These are phyloP conservation scores for Coenobita brevimanus DNA, from an alignment of 1,140 invertebrate genomes.

Conservation along the genomic window DNA sequence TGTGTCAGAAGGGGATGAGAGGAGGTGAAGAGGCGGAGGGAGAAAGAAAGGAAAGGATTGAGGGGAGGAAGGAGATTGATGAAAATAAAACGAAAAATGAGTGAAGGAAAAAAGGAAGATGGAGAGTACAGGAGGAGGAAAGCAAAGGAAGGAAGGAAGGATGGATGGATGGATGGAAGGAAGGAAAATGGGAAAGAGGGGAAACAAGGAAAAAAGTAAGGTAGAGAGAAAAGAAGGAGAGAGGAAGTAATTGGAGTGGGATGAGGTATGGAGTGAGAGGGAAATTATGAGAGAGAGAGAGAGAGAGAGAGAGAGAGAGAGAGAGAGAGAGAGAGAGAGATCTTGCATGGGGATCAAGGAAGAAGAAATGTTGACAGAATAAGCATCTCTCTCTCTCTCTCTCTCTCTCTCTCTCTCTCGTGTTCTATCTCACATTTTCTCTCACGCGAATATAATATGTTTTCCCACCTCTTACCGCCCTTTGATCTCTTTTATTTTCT, in stretches of 20 bases:
- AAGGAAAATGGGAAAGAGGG: neutral
- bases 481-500: no score
- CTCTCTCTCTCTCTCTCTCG: no score
- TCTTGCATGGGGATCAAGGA: neutral
- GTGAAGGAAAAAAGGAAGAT: neutral
- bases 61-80: neutral
- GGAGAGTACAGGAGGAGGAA: neutral
- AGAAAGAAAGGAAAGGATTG: neutral
- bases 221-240: conserved; percentile 20
- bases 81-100: neutral
- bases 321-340: no score
- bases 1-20: neutral
- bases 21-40: neutral
- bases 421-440: neutral
- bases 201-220: neutral
- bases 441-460: no score
- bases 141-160: neutral
- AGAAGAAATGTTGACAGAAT: no score
- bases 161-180: neutral
- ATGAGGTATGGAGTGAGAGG: neutral
- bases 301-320: neutral
- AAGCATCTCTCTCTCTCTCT: neutral
- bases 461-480: no score
- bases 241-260: neutral
- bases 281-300: neutral